These are phyloP conservation scores for Limenitis arthemis DNA, from an alignment of 2,888 invertebrate genomes.

Conservation along the genomic window DNA sequence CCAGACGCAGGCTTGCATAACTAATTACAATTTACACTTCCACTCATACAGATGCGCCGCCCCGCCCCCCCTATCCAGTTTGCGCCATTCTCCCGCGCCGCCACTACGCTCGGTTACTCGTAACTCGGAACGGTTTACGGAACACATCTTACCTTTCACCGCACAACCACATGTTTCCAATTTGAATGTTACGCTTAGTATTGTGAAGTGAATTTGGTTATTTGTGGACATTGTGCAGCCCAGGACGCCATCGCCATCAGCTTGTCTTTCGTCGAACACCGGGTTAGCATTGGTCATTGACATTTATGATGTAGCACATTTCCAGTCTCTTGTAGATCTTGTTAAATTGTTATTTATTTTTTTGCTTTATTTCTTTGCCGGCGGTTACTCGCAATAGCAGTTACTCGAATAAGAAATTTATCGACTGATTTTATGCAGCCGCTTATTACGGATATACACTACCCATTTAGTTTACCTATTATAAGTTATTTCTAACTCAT, in stretches of 20 bases:
- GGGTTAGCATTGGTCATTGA: constrained; percentile 40
- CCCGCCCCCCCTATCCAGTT: constrained; percentile 54
- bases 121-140: constrained; percentile 55
- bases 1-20: constrained; percentile 65
- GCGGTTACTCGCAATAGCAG: too few relatives aligned
- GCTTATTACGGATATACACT: too few relatives aligned
- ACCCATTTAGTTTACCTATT: too few relatives aligned
- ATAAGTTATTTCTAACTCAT: too few relatives aligned
- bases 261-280: constrained; percentile 48
- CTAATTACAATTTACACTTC: constrained; percentile 58
- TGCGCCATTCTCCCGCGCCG: constrained; percentile 66
- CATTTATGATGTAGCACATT: constrained; percentile 33
- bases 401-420: background rate
- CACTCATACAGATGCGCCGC: constrained; percentile 31
- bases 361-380: background rate
- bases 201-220: constrained; percentile 66
- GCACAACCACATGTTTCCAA: constrained; percentile 53
- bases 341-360: background rate
- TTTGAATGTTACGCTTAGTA: constrained; percentile 52
- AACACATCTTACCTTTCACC: constrained; percentile 67
- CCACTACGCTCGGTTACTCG: constrained; percentile 58
- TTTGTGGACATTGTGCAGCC: constrained; percentile 54
- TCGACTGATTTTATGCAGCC: too few relatives aligned
- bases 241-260: constrained; percentile 39
- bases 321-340: constrained; percentile 24